Percentiles rank a stretch among this genome's conserved stretches.
These are phyloP conservation scores for Pseudoatta argentina DNA, from an alignment of 1,140 invertebrate species.

Conservation along the genomic window DNA sequence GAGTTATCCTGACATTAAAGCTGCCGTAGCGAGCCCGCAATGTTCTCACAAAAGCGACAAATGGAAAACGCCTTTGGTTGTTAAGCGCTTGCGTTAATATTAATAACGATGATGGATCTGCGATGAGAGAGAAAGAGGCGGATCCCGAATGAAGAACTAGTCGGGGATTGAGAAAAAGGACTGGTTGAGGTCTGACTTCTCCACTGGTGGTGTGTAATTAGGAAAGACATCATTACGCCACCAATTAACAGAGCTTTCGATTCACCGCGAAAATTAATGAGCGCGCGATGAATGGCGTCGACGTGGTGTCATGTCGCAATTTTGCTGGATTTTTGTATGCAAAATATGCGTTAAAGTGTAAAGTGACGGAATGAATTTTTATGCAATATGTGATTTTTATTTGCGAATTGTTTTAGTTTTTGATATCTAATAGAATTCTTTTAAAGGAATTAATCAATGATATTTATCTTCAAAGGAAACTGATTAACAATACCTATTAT, in stretches of 20 bases:
- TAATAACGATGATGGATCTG: slow-evolving; percentile 77
- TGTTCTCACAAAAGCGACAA: slow-evolving; percentile 62
- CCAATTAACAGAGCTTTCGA: slow-evolving; percentile 68
- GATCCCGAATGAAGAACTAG: not conserved
- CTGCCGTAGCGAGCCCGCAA: slow-evolving; percentile 28
- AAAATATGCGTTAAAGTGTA: not conserved
- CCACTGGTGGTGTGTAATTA: slow-evolving; percentile 69
- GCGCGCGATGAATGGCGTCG: slow-evolving; percentile 43
- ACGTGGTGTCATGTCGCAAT: not conserved
- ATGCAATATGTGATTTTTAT: not conserved
- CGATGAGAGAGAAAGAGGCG: slow-evolving; percentile 5
- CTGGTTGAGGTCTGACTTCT: not conserved
- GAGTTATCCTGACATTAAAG: slow-evolving; percentile 66
- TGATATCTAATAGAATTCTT: not conserved
- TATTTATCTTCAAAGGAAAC: not conserved
- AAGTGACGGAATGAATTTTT: slow-evolving; percentile 7
- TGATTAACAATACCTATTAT: not conserved
- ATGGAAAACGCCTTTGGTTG: slow-evolving; percentile 53
- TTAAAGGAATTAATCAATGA: not conserved
- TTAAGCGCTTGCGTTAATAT: slow-evolving; percentile 69
- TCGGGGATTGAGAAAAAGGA: not conserved
- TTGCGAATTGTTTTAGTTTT: not conserved
- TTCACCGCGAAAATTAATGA: slow-evolving; percentile 68
- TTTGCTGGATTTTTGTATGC: not conserved
- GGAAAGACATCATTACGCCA: slow-evolving; percentile 70